Evolutionary conservation across 2,888 invertebrate species (phyloP).

Genomic region (Lepidocyrtinus sp.): DNA sequence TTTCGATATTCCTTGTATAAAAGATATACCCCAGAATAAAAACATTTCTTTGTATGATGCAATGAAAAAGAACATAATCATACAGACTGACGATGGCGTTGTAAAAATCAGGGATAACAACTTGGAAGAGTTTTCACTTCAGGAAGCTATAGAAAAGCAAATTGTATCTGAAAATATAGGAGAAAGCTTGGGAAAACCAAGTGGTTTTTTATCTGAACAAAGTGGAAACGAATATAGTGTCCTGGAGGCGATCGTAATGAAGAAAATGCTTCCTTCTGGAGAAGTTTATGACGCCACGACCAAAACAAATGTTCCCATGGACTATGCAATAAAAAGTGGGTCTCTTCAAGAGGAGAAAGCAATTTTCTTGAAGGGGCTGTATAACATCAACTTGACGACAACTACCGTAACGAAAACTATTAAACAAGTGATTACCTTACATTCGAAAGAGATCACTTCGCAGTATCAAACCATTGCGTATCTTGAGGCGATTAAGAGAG

Average conservation of each 20-base stretch:
- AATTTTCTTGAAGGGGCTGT: conserved; percentile 84
- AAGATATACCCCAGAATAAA: conserved; percentile 82
- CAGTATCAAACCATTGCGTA: conserved; percentile 78
- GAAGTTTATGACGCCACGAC: conserved; percentile 84
- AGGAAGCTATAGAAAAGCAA: conserved; percentile 84
- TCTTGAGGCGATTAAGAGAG: conserved; percentile 83
- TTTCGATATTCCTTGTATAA: conserved; percentile 93
- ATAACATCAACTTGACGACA: conserved; percentile 90
- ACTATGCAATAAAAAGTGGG: conserved; percentile 88
- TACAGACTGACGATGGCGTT: conserved; percentile 71
- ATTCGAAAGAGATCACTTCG: conserved; percentile 77
- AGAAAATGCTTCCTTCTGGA: conserved; percentile 90
- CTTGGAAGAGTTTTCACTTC: conserved; percentile 74
- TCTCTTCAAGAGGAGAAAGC: conserved; percentile 91
- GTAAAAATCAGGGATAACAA: conserved; percentile 74
- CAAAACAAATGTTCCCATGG: conserved; percentile 83
- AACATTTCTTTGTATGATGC: conserved; percentile 90
- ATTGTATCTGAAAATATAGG: conserved; percentile 83
- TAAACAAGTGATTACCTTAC: conserved; percentile 85
- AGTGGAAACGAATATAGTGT: conserved; percentile 80
- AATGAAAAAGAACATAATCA: conserved; percentile 78
- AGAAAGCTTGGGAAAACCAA: conserved; percentile 66
- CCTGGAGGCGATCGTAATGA: conserved; percentile 90
- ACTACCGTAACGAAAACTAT: conserved; percentile 90
- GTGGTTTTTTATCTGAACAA: conserved; percentile 58